Evolutionary conservation across 1,140 invertebrate species (phyloP), one percentile per base, ranked within the genome.

Genomic region (Papilio polytes): DNA sequence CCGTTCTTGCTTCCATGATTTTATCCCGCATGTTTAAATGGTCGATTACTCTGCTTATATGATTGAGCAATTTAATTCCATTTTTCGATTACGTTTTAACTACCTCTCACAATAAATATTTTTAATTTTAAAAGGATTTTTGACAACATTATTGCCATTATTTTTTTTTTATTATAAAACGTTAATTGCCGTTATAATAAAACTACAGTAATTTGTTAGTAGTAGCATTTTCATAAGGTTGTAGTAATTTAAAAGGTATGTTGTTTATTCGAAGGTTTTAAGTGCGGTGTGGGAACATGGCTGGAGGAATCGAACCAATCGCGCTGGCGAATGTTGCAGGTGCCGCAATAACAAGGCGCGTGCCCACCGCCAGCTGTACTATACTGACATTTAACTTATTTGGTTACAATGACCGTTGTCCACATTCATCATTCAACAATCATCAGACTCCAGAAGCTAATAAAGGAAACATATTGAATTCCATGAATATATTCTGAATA

Each of bases 221-320:
- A 74, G 63, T 22, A 63, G 44, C 53, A 63, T 78, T 78, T 78
- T 78, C 31, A 48, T 63, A 78, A 66, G 77, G 44, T 6, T 59
- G 26, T 74, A 48, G 4, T 31, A 63, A 78, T 78, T 78, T 78
- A 78, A 83, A 77, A 84, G 80, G 44, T 81, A 83, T 86, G 82
- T 86, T 81, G 80, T 80, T 82, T 83, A 73, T 80, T 79, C 59
- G 80, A 70, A 82, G 84, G 82, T 88, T 85, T 90, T 85, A 90
- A 82, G 80, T 51, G 44, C 41, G 22, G 36, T 78, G 83, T 74
- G 82, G 46, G 80, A 81, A 87, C 81, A 84, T 81, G 76, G 59
- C 81, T 83, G 81, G 73, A 73, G 56, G 56, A 85, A 85, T 81
- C 82, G 87, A 86, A 91, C 89, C 86, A 87, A 89, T 89, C 85